Base-by-base conservation (phyloP, 92 coral and sea anemone genomes). In the Phenganax subtilis region DNA sequence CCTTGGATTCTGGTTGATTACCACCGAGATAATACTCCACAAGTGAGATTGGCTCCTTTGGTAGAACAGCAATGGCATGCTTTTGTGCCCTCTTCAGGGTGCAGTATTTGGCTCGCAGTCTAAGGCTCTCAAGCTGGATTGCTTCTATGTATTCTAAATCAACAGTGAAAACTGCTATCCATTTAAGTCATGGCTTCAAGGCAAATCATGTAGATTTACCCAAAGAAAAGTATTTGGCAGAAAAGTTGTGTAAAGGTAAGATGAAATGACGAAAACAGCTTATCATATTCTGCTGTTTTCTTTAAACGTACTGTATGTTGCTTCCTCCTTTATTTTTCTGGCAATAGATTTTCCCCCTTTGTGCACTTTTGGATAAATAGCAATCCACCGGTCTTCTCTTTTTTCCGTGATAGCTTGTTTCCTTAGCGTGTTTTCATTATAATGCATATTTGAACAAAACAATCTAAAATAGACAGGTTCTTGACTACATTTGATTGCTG, bases 311-410 rank as follows among this genome's bases (percentile, higher is more conserved):
- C 83, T 56, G 56, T 80, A 62, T 15, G 83, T 80, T 80, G 83
- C 52, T 55, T 55, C 54, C 20, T 80, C 83, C 70, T 80, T 80
- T 72, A 80, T 61, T 17, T 12, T 54, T 72, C 62, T 80, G 66
- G 83, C 83, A 8, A 80, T 58, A 8, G 83, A 72, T 72, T 80
- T 80, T 80, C 61, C 72, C 44, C 83, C 83, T 80, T 80, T 80
- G 69, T 47, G 70, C 10, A 10, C 83, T 56, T 80, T 80, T 47
- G 83, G 76, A 44, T 61, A 80, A 15, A 28, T 28, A 12, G 14
- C 25, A 61, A 28, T 5, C 67, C 67, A 61, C 37, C 70, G 55
- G n/a, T 27, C n/a, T 25, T 80, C 67, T 7, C 72, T 56, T 28
- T 58, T 72, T 51, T 58, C 55, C 10, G 54, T 80, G 59, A 1